Conservation (phyloP, 1,140 invertebrate species). For the Hypothenemus hampei region DNA sequence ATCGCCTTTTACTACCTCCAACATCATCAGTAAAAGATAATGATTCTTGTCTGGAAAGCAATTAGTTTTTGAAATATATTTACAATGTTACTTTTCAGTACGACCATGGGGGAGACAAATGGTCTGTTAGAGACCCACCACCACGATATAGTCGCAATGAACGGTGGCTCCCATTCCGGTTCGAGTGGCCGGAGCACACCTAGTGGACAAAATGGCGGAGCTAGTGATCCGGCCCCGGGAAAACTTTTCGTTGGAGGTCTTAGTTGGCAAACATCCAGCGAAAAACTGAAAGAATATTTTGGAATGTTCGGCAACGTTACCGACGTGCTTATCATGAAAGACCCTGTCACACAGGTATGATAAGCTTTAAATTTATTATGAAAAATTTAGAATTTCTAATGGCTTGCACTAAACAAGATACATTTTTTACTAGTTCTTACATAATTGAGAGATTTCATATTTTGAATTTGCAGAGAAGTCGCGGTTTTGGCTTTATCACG, state of each 20-base stretch:
- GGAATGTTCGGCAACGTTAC: slow-evolving; percentile 86
- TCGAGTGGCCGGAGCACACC: slow-evolving; percentile 73
- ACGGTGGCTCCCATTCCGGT: slow-evolving; percentile 54
- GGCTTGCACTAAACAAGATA: too few relatives aligned
- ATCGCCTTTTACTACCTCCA: too few relatives aligned
- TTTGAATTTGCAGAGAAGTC: slow-evolving; percentile 64
- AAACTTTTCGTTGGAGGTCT: slow-evolving; percentile 88
- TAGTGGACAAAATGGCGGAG: slow-evolving; percentile 39
- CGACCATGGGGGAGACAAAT: slow-evolving; percentile 47
- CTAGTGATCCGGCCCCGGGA: slow-evolving; percentile 69
- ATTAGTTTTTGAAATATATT: too few relatives aligned
- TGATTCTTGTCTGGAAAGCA: too few relatives aligned
- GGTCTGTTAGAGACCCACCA: slow-evolving; percentile 57
- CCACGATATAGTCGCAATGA: slow-evolving; percentile 55
- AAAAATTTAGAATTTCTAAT: too few relatives aligned
- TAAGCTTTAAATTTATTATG: too few relatives aligned
- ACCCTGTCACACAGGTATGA: slow-evolving; percentile 84
- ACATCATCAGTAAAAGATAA: too few relatives aligned
- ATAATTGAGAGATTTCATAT: background rate
- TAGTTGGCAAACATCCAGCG: slow-evolving; percentile 87
- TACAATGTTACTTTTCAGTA: slow-evolving; percentile 37
- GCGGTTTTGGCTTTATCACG: slow-evolving; percentile 91
- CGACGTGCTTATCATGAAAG: slow-evolving; percentile 92
- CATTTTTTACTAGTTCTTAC: too few relatives aligned
- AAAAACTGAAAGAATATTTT: slow-evolving; percentile 86